phyloP scores from a whole-genome alignment of 1,140 invertebrate genomes.

The Psilanteris sp. region DNA sequence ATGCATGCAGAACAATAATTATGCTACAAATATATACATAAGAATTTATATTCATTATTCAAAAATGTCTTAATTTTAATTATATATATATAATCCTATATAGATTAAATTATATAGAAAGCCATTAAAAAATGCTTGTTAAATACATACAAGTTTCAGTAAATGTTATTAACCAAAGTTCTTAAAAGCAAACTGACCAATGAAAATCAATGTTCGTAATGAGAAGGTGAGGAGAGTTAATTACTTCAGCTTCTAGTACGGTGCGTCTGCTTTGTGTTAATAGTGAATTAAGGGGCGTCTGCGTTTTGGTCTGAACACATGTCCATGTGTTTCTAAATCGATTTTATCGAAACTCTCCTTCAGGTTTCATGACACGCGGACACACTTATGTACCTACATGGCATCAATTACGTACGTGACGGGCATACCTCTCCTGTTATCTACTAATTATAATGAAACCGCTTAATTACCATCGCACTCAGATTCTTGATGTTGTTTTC shows the following conservation, averaged over 20 bases:
- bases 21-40: too few relatives aligned
- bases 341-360: constrained; percentile 42
- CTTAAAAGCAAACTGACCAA: too few relatives aligned
- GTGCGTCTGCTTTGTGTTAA: constrained; percentile 10
- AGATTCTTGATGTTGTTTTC: constrained; percentile 9
- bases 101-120: too few relatives aligned
- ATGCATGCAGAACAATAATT: too few relatives aligned
- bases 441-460: constrained; percentile 52
- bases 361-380: constrained; percentile 40
- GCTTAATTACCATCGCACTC: constrained; percentile 44
- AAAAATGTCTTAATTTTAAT: too few relatives aligned
- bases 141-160: too few relatives aligned
- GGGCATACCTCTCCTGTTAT: constrained; percentile 45
- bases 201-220: too few relatives aligned
- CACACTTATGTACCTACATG: constrained; percentile 44
- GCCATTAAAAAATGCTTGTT: too few relatives aligned
- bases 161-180: too few relatives aligned
- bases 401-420: constrained; percentile 56
- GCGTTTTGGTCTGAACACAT: constrained; percentile 15
- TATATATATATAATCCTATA: too few relatives aligned
- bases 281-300: constrained; percentile 29
- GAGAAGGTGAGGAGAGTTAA: too few relatives aligned
- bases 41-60: too few relatives aligned
- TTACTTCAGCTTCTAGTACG: constrained; percentile 10
- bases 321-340: constrained; percentile 52